Evolutionary conservation across 2,888 invertebrate species (phyloP).

Genomic region (Ophraella communa): DNA sequence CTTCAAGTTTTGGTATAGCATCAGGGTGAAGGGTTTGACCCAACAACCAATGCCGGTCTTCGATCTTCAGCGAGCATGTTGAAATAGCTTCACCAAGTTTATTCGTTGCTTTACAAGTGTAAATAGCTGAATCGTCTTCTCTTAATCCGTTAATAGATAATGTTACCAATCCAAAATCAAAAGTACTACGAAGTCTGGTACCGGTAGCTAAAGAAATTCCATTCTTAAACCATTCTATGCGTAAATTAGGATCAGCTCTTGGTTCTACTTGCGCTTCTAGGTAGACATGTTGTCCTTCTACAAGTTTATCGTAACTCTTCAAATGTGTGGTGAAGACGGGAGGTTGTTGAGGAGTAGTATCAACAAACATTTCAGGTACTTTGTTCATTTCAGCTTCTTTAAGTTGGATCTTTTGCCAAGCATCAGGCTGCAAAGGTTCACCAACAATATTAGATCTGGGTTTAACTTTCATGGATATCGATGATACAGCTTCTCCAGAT

Average conservation of each 20-base stretch:
- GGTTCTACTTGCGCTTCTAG: slow-evolving; percentile 92
- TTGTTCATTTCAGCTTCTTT: slow-evolving; percentile 92
- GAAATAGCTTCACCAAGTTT: slow-evolving; percentile 93
- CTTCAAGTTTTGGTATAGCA: slow-evolving; percentile 84
- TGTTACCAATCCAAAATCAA: slow-evolving; percentile 96
- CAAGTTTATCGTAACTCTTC: slow-evolving; percentile 80
- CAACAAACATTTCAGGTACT: slow-evolving; percentile 87
- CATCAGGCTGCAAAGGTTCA: slow-evolving; percentile 87
- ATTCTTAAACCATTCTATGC: slow-evolving; percentile 93
- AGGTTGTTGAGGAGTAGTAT: slow-evolving; percentile 85
- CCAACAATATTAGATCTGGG: slow-evolving; percentile 80
- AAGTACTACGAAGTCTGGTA: slow-evolving; percentile 89
- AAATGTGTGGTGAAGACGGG: slow-evolving; percentile 96
- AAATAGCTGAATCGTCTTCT: slow-evolving; percentile 92
- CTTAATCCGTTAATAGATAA: slow-evolving; percentile 87
- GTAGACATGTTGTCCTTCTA: slow-evolving; percentile 86
- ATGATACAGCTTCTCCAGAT: slow-evolving; percentile 93
- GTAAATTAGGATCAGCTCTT: slow-evolving; percentile 84
- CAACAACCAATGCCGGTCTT: slow-evolving; percentile 86
- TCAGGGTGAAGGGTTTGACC: slow-evolving; percentile 89
- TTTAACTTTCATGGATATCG: slow-evolving; percentile 88
- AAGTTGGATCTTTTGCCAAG: slow-evolving; percentile 89
- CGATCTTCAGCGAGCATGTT: slow-evolving; percentile 87
- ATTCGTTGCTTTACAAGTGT: slow-evolving; percentile 94
- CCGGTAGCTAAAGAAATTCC: slow-evolving; percentile 86